Base-by-base conservation (phyloP, 1,140 invertebrate species). In the Brachionus calyciflorus region DNA sequence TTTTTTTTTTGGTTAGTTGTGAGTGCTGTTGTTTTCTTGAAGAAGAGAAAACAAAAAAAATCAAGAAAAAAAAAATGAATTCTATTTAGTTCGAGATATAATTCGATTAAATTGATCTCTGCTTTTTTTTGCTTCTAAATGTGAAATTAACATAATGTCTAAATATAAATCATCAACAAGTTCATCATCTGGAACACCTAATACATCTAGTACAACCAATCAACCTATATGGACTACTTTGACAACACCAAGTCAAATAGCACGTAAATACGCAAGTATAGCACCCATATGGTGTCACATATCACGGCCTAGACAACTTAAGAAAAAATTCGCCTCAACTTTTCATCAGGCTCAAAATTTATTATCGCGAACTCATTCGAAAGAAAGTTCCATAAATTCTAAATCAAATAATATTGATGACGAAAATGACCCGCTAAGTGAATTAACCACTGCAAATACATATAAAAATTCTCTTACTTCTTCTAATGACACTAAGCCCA, bases 231-330 rank as follows among this genome's bases (percentile, higher is more conserved):
- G 76, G 76, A 46, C 37, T 14, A 63, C 30, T 19, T 33, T 63
- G 26, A 63, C 41, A 7, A 57, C 76, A 48, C 76, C 76, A 24
- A 68, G 60, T 37, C 60, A 77, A 30, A 49, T 77, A 41, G 76
- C 76, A 37, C 76, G 76, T n/a, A 77, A 68, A 30, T 68, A 69
- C 41, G 76, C 76, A 24, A 68, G 44, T 37, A 77, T 77, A 44
- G 76, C 76, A 14, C 76, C 76, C 7, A 77, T 77, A 5, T 77
- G 76, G 76, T 68, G 60, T 12, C 76, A 77, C n/a, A 77, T 77
- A 53, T 65, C 76, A 30, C 28, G 51, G 17, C 76, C 76, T 7
- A 30, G 76, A 40, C 76, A 77, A 33, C 44, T 77, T 10, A 77
- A 77, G 33, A 69, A 77, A 46, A 77, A 69, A 65, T 77, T 77